A percentile compares a stretch with the other conserved stretches of the same genome.
These are phyloP conservation scores for Mesitornis unicolor DNA, from an alignment of 2,113 vertebrate genomes.

Conservation along the genomic window DNA sequence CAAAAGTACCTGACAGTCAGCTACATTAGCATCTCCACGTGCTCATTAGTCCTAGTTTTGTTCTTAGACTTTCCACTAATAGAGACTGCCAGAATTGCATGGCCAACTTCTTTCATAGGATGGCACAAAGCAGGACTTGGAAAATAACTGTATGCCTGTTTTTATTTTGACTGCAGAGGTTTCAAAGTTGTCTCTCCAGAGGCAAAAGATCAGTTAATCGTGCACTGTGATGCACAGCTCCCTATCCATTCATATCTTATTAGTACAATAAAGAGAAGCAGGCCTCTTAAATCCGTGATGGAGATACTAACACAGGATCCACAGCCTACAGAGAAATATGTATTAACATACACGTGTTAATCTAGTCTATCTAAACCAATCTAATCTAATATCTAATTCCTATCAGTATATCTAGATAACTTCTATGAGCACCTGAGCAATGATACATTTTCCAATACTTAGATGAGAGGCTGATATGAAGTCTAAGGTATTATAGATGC, in stretches of 20 bases:
- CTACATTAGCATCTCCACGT: background rate
- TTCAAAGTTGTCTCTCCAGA: slow-evolving; percentile 22
- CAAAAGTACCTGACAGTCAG: background rate
- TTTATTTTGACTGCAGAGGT: slow-evolving; percentile 13
- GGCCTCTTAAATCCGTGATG: background rate
- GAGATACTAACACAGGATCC: background rate
- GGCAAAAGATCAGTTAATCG: slow-evolving; percentile 1
- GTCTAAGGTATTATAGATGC: background rate
- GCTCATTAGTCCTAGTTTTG: background rate
- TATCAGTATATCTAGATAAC: background rate
- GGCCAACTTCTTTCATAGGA: background rate
- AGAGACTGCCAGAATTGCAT: background rate
- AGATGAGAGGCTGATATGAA: background rate
- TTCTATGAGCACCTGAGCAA: background rate
- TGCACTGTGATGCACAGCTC: slow-evolving; percentile 1
- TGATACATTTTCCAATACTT: background rate
- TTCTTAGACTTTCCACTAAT: background rate
- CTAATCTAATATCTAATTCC: background rate
- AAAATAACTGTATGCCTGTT: background rate
- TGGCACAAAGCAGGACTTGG: background rate
- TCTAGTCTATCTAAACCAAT: background rate
- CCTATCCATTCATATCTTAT: slow-evolving; percentile 28
- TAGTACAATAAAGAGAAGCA: slow-evolving; percentile 37
- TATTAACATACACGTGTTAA: background rate
- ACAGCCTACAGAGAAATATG: background rate